These are phyloP conservation scores for Archips crataeganus DNA, from an alignment of 2,888 invertebrate genomes.

Conservation along the genomic window DNA sequence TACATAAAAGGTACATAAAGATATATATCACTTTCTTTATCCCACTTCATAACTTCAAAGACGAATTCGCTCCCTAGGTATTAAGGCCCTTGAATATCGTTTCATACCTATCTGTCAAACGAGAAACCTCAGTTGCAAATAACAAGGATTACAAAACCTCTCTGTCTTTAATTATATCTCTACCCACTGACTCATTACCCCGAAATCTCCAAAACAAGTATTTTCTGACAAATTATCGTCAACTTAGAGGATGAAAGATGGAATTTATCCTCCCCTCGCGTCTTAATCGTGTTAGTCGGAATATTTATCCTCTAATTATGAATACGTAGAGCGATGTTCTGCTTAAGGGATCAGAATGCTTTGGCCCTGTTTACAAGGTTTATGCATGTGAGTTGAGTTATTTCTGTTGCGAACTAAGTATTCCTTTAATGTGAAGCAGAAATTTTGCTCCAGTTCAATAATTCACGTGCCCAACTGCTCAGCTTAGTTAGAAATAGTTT, in stretches of 20 bases:
- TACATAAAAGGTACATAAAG: constrained; percentile 25
- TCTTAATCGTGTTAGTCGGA: constrained; percentile 61
- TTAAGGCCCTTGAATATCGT: constrained; percentile 10
- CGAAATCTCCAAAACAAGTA: constrained; percentile 42
- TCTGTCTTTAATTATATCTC: constrained; percentile 29
- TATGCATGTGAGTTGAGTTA: constrained; percentile 27
- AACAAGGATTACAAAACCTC: constrained; percentile 21
- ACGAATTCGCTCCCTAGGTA: constrained; percentile 15
- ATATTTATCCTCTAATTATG: constrained; percentile 63
- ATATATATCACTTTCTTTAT: constrained; percentile 11
- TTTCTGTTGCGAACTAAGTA: constrained; percentile 18
- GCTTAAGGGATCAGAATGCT: constrained; percentile 32
- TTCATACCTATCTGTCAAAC: constrained; percentile 24
- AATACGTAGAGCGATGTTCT: constrained; percentile 47
- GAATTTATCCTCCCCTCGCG: constrained; percentile 53
- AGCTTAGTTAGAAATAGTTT: constrained; percentile 34
- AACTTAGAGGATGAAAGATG: constrained; percentile 49
- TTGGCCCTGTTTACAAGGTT: constrained; percentile 22
- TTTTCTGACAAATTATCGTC: constrained; percentile 54
- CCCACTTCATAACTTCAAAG: constrained; percentile 22
- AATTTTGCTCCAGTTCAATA: constrained; percentile 32
- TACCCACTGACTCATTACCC: constrained; percentile 28
- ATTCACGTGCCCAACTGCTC: constrained; percentile 17
- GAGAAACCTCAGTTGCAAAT: constrained; percentile 23
- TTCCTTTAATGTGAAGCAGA: constrained; percentile 26